Evolutionary conservation across 1,140 invertebrate genomes (phyloP).

Genomic region (Drosophila tropicalis): DNA sequence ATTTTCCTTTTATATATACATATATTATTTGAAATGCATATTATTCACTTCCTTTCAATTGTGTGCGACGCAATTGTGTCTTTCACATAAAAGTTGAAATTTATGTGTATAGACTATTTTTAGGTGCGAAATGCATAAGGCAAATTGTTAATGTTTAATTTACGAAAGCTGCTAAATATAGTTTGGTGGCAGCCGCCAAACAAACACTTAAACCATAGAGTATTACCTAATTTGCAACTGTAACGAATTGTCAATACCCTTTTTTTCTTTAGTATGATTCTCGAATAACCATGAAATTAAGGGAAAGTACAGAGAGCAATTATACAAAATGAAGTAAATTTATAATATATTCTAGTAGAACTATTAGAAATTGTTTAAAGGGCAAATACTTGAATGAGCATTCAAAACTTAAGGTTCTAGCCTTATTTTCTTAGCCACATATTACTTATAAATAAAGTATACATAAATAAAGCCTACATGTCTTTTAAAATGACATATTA

Average conservation of each 20-base stretch:
- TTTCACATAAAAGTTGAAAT: background rate
- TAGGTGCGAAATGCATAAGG: slow-evolving; percentile 35
- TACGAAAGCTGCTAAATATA: slow-evolving; percentile 52
- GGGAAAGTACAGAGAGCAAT: no score
- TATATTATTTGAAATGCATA: slow-evolving; percentile 12
- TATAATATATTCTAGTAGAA: no score
- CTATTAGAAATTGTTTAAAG: no score
- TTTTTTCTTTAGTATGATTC: background rate
- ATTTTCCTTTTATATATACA: slow-evolving; percentile 31
- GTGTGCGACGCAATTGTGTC: slow-evolving; percentile 41
- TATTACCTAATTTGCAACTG: background rate
- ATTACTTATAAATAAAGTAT: no score
- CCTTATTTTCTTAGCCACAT: no score
- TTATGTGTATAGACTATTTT: slow-evolving; percentile 44
- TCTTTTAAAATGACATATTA: no score
- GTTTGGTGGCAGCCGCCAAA: slow-evolving; percentile 35
- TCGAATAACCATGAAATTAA: no score
- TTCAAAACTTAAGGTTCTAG: no score
- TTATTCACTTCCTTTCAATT: slow-evolving; percentile 41
- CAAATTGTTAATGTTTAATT: slow-evolving; percentile 37
- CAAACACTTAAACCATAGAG: background rate
- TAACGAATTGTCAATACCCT: slow-evolving; percentile 20
- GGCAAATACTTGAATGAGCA: no score
- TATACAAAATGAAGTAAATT: no score
- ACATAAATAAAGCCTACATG: no score